These are phyloP conservation scores for Trogon melanurus DNA, from an alignment of 2,113 vertebrate species.

Conservation along the genomic window DNA sequence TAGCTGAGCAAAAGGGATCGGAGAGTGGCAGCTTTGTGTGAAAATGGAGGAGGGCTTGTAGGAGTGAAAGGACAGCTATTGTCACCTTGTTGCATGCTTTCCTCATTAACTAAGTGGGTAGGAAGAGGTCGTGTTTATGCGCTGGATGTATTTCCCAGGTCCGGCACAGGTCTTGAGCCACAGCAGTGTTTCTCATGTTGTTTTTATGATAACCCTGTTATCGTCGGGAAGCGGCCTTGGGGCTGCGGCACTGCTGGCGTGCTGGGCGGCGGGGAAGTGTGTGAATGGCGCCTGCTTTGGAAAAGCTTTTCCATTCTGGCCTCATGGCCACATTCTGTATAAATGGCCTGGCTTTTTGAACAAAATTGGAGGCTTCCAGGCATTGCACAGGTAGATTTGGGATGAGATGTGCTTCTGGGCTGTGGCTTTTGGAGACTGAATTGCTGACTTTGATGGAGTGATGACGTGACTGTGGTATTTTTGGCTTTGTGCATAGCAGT, in stretches of 20 bases:
- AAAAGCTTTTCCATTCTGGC: not conserved
- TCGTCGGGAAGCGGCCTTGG: not conserved
- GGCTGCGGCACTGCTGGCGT: fast-evolving
- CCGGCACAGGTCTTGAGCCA: not conserved
- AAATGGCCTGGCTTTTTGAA: not conserved
- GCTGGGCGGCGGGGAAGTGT: fast-evolving
- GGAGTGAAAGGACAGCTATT: not conserved
- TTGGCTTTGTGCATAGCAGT: not conserved
- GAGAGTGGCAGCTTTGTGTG: not conserved
- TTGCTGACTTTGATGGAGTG: not conserved
- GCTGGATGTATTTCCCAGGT: not conserved
- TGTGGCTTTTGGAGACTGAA: not conserved
- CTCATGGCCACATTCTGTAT: fast-evolving
- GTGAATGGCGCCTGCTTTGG: fast-evolving
- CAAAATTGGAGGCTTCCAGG: not conserved
- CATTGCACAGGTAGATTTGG: not conserved
- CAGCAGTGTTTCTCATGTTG: not conserved
- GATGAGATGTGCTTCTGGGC: not conserved
- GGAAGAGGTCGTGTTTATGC: not conserved
- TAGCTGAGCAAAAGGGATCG: fast-evolving
- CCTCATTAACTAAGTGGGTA: not conserved
- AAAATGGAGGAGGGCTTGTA: not conserved
- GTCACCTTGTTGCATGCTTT: not conserved
- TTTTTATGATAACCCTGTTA: not conserved
- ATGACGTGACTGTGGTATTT: not conserved